Base-by-base conservation (phyloP, 2,888 invertebrate species). In the Agrochola litura region DNA sequence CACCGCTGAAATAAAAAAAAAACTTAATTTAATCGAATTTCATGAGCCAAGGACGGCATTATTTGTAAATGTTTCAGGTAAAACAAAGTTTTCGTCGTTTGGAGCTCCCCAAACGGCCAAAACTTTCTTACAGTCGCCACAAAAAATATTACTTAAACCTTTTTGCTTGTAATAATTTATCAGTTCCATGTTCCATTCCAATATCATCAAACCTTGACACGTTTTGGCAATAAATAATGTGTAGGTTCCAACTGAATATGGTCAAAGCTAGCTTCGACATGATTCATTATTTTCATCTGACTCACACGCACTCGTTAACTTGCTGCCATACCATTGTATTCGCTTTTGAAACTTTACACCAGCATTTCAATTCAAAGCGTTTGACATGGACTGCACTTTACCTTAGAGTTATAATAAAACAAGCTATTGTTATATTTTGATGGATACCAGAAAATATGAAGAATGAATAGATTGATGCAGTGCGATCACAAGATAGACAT, bases 1-100 rank as follows among this genome's bases (percentile, higher is more conserved):
- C 94, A 37, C 96, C 96, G 69, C 96, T 96, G 91, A 84, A 96
- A 95, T 61, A 77, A n/a, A n/a, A n/a, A n/a, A n/a, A n/a, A n/a
- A n/a, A 16, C 16, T 67, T 9, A 37, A n/a, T 67, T 67, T 9
- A 22, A 22, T 66, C 2, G 6, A 25, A 65, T 46, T 65, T 19
- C 2, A 46, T n/a, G n/a, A 65, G n/a, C 0, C n/a, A 30, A 46
- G 25, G 12, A 19, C 10, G 19, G 12, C 19, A 22, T 30, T 14
- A 49, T 30, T 14, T 25, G 12, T 2, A 8, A 25, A 16, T 8
- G 12, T 30, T 49, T 66, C 30, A 49, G 19, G 12, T 19, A 66
- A 49, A 49, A 22, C 0, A 67, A 49, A 49, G 2, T 66, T 66
- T 66, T 49, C 14, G 22, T 22, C 22, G 46, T 25, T 66, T 46